Evolutionary conservation across 2,113 vertebrate species (phyloP), one percentile per base, ranked within the genome.

Genomic region (Heterotilapia buettikoferi): DNA sequence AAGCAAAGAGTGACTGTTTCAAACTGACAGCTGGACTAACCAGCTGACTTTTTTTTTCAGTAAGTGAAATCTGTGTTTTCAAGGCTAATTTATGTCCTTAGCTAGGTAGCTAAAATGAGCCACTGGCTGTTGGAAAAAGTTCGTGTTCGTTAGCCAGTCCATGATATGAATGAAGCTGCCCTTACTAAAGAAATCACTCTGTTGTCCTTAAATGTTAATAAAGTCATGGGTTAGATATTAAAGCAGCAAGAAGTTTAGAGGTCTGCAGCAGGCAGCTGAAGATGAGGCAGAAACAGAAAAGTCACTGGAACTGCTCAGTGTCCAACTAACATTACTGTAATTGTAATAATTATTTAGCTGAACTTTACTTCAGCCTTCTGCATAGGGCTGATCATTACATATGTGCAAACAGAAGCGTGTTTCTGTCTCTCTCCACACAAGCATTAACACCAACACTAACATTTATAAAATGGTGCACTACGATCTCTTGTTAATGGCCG

Each of bases 271-370:
- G 31, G 31, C 6, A 66, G 10, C 61, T 66, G 31, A n/a, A 5
- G 61, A 66, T 66, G 31, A 36, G 61, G 1, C 2, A 66, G 31
- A 66, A 66, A 66, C 31, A 36, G 61, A 66, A 66, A 36, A 2
- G 61, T 66, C 31, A 66, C 31, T 66, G 61, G 61, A 66, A 38
- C 9, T 66, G 18, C 33, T 38, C 19, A 66, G 61, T 66, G 61
- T 66, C 61, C 61, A n/a, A 66, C 59, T 36, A 63, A 63, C 59
- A 12, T 36, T n/a, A 63, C 31, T 63, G 18, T 36, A 63, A 63
- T 36, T 0, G 59, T 33, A 33, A 36, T 36, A 66, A 36, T 66
- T n/a, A 38, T 36, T 66, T n/a, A 38, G 18, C 61, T 38, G 18
- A 38, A 36, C 61, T 36, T 12, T 66, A n/a, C 31, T n/a, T 66